Base-by-base conservation (phyloP, 1,140 invertebrate species). In the Cydia splendana region DNA sequence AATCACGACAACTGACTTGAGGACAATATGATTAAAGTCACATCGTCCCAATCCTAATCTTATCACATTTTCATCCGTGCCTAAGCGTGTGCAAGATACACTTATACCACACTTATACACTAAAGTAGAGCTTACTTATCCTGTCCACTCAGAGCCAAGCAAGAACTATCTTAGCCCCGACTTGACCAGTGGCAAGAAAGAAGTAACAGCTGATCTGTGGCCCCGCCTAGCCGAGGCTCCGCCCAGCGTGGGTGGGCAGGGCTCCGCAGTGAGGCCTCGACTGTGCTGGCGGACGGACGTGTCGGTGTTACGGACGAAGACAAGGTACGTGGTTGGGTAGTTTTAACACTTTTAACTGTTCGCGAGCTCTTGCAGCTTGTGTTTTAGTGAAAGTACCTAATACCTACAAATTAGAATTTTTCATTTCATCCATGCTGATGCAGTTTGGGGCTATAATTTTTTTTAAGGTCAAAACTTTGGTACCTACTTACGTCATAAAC, bases 201-300 rank as follows among this genome's bases (percentile, higher is more conserved):
- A 87, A 88, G 82, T 84, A 78, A 82, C 80, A 80, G 84, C 83
- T 86, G 86, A 90, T 91, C 91, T 89, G 89, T 42, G 38, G 86
- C 78, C 85, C 84, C 89, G 88, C 91, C 91, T 84, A 90, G 80
- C 79, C 7, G n/a, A 80, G 15, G 87, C 89, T 65, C 88, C 91
- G 91, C 91, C 91, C 80, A 87, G 78, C 76, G 10, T 18, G 45
- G 78, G 80, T 89, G 88, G 88, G 89, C 87, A 88, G 87, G 80
- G 57, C 69, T 38, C 73, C 57, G 74, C 86, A 89, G 89, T 89
- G 78, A 79, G 78, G 69, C 10, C 65, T 48, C 51, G 45, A 48
- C 75, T 62, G 6, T 77, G 65, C 76, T 30, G 65, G 57, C 75
- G 76, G 18, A 57, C 53, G 75, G 48, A 76, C 67, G 67, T 71